Evolutionary conservation across 2,797 vertebrate species (phyloP).

Genomic region (Epinephelus coioides): DNA sequence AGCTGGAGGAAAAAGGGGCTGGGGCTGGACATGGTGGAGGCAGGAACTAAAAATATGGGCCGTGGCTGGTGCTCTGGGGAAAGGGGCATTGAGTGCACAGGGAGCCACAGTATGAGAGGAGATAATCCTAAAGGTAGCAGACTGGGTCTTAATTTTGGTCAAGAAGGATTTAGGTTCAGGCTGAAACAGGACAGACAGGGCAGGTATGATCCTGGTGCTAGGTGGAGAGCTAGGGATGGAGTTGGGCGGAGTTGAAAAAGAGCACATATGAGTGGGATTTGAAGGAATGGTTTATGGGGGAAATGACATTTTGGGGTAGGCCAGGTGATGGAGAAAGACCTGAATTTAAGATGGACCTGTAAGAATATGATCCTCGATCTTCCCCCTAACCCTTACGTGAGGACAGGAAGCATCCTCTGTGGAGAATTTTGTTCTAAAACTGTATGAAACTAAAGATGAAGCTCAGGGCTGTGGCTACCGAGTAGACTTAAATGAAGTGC

Average conservation of each 20-base stretch:
- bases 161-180: too few species aligned
- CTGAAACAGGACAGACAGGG: too few species aligned
- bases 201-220: not conserved
- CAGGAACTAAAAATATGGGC: constrained; percentile 20
- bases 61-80: constrained; percentile 21
- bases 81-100: constrained; percentile 5
- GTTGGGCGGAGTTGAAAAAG: constrained; percentile 12
- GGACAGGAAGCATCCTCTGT: not conserved
- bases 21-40: not conserved
- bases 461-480: not conserved
- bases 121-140: not conserved
- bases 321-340: not conserved
- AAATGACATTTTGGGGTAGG: not conserved
- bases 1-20: constrained; percentile 27
- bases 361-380: constrained; percentile 8
- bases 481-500: constrained; percentile 41
- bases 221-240: not conserved
- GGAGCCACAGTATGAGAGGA: not conserved
- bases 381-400: not conserved
- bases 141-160: not conserved
- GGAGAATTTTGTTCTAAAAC: not conserved
- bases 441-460: constrained; percentile 10
- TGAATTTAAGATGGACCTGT: not conserved
- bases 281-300: not conserved
- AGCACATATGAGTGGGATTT: constrained; percentile 21